Base-by-base conservation (phyloP, 2,113 vertebrate genomes). In the Malurus elegans region DNA sequence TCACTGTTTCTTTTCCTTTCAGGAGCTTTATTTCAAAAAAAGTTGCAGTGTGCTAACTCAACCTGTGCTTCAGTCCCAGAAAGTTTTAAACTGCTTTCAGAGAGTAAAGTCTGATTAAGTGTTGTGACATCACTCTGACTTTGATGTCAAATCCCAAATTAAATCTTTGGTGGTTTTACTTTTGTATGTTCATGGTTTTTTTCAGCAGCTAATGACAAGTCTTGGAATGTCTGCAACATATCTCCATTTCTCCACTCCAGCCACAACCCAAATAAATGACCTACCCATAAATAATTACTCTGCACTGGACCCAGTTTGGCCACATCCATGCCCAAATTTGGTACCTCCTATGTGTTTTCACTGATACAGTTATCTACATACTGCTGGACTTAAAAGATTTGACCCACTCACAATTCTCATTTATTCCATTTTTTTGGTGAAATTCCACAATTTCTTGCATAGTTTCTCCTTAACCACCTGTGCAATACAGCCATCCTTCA, bases 1-100 rank as follows among this genome's bases (percentile, higher is more conserved):
- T 89, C n/a, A 28, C n/a, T 6, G 2, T 82, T 96, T 79, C 70
- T 85, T 88, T 95, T 91, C 85, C 81, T 92, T 95, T 86, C 70
- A 91, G 78, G 29, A 94, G 45, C 14, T 12, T 6, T 50, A 34
- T 61, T 92, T 81, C 20, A 71, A 67, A 60, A 57, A 75, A 50
- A 60, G 18, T 29, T 75, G 3, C 50, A 69, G 21, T 36, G 17
- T 79, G 50, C 21, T 93, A 44, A 76, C 58, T 20, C 62, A 90
- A 72, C 45, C 32, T 89, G 61, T 32, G 32, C 40, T 58, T 69
- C 50, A 61, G 66, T 69, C 73, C 61, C 0, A 0, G 90, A 95
- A 95, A 70, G 23, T 69, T 92, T 75, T 54, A 45, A 72, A 72
- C 81, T 79, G 32, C 58, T 57, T 86, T 86, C 75, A 76, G 34